phyloP scores from a whole-genome alignment of 2,888 invertebrate genomes.

The Drosophila anomalata region DNA sequence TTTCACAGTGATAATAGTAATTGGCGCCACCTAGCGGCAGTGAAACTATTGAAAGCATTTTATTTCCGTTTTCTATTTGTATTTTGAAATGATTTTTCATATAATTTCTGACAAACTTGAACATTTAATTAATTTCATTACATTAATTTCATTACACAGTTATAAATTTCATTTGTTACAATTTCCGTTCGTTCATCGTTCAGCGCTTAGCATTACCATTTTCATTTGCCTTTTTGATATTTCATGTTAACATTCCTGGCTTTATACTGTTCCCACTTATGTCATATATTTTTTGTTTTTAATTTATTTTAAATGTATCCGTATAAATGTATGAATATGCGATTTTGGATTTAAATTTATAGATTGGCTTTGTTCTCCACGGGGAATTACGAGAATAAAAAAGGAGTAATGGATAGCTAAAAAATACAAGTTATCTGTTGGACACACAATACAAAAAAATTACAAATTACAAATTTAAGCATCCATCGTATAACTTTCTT shows the following conservation, averaged over 20 bases:
- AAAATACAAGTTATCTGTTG: constrained; percentile 17
- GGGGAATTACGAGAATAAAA: constrained; percentile 18
- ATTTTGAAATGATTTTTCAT: constrained; percentile 54
- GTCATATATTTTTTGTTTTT: constrained; percentile 26
- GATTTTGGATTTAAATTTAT: neutral
- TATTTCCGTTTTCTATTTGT: constrained; percentile 37
- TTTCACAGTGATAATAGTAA: neutral
- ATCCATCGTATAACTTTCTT: neutral
- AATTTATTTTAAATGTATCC: constrained; percentile 12
- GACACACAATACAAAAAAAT: constrained; percentile 17
- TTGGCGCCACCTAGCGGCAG: neutral
- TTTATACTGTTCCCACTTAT: constrained; percentile 45
- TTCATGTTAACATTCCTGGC: constrained; percentile 66
- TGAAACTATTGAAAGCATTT: constrained; percentile 6
- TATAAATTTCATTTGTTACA: constrained; percentile 69
- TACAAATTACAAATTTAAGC: constrained; percentile 14
- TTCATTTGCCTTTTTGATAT: constrained; percentile 52
- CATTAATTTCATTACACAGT: constrained; percentile 68
- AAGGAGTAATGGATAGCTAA: constrained; percentile 10
- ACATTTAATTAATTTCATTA: constrained; percentile 70
- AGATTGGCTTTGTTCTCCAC: constrained; percentile 7
- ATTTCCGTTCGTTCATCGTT: constrained; percentile 41
- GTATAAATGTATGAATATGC: constrained; percentile 21
- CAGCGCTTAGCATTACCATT: constrained; percentile 22
- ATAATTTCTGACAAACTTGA: constrained; percentile 80